Evolutionary conservation across 2,888 invertebrate species (phyloP).

Genomic region (Anthophora plumipes): DNA sequence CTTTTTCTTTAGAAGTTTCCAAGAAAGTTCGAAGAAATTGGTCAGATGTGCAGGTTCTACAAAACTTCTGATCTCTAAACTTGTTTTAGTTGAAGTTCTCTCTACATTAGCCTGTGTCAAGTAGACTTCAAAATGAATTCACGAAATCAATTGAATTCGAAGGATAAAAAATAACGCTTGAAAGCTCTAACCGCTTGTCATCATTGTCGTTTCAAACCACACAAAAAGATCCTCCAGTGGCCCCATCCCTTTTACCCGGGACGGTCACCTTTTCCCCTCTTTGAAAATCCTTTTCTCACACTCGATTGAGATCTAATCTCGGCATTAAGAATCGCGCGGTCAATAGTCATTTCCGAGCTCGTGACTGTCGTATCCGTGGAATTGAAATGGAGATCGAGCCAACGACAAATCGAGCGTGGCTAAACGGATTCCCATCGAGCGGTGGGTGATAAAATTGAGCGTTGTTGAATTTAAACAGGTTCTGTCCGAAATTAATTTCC

Average conservation of each 20-base stretch:
- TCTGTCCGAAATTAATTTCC: constrained; percentile 44
- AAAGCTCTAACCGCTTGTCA: no score
- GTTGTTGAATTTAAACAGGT: constrained; percentile 52
- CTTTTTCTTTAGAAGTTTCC: no score
- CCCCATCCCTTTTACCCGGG: not conserved
- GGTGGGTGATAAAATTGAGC: not conserved
- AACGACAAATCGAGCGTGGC: constrained; percentile 51
- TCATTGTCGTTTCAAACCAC: no score
- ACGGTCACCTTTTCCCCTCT: not conserved
- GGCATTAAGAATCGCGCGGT: constrained; percentile 44
- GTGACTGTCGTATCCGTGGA: constrained; percentile 13
- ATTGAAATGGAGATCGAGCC: constrained; percentile 44
- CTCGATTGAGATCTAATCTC: constrained; percentile 60
- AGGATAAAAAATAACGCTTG: no score
- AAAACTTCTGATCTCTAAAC: no score
- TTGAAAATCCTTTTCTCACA: constrained; percentile 24
- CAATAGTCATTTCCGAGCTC: constrained; percentile 27
- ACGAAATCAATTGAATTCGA: no score
- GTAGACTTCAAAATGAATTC: no score
- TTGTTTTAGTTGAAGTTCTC: no score
- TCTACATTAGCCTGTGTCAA: no score
- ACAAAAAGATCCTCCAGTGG: no score
- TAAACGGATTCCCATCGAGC: constrained; percentile 30
- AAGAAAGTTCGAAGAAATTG: no score
- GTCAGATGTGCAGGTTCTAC: no score